Percentiles rank a stretch among this genome's conserved stretches.
phyloP scores from a whole-genome alignment of 2,888 invertebrate species.

The Itoplectis maculator region DNA sequence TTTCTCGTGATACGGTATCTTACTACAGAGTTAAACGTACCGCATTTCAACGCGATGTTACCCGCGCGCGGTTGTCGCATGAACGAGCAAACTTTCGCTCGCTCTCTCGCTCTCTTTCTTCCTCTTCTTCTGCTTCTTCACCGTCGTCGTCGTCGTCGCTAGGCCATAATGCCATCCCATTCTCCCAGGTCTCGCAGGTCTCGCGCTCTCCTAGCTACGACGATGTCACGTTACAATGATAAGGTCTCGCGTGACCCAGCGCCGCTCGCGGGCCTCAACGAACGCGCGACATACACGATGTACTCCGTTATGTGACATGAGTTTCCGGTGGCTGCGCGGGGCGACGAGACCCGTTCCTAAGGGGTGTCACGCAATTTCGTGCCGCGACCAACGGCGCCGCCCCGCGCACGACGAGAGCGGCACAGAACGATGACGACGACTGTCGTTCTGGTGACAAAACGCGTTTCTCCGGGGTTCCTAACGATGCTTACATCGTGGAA shows the following conservation, averaged over 20 bases:
- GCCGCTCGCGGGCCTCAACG: slow-evolving; percentile 58
- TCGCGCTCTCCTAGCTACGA: neutral
- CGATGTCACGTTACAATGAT: slow-evolving; percentile 66
- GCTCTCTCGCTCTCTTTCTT: neutral
- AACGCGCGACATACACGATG: slow-evolving; percentile 67
- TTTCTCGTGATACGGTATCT: slow-evolving; percentile 29
- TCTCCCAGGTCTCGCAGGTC: slow-evolving; percentile 4
- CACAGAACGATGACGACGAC: slow-evolving; percentile 23
- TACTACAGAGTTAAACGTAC: slow-evolving; percentile 36
- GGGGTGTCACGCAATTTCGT: slow-evolving; percentile 53
- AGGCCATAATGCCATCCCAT: slow-evolving; percentile 18
- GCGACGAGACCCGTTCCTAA: slow-evolving; percentile 58
- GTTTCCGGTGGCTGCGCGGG: slow-evolving; percentile 62
- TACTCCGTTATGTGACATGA: slow-evolving; percentile 70
- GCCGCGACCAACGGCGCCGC: neutral
- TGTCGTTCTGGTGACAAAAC: slow-evolving; percentile 28
- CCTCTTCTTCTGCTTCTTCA: slow-evolving; percentile 11
- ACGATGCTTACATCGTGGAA: neutral
- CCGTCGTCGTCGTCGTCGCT: neutral
- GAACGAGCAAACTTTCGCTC: slow-evolving; percentile 40
- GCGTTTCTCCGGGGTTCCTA: slow-evolving; percentile 1
- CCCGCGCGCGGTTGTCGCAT: slow-evolving; percentile 12
- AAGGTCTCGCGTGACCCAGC: slow-evolving; percentile 70
- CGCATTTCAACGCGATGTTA: slow-evolving; percentile 41
- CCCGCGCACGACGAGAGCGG: too few species aligned